Percentiles rank a stretch among this genome's conserved stretches.
Conservation (phyloP, 2,797 vertebrate genomes). For the Sparidentex hasta region DNA sequence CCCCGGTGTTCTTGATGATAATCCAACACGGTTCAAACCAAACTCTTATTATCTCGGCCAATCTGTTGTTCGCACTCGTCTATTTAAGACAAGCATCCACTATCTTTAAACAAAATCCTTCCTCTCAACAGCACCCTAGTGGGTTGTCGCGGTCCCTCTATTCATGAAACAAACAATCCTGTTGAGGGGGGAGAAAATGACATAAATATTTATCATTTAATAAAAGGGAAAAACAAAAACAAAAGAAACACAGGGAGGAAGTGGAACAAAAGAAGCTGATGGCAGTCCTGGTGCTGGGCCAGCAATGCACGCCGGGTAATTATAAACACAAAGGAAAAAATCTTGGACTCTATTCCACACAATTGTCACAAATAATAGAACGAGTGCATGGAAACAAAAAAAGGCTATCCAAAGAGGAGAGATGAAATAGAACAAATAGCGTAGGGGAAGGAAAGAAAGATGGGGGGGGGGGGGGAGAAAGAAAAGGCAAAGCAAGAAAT, state of each 20-base stretch:
- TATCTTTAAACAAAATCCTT: slow-evolving; percentile 80
- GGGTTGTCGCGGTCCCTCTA: slow-evolving; percentile 77
- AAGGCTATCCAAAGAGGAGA: slow-evolving; percentile 68
- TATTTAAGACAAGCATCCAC: slow-evolving; percentile 72
- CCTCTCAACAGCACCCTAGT: slow-evolving; percentile 79
- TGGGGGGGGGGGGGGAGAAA: slow-evolving; percentile 11
- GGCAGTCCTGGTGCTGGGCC: slow-evolving; percentile 85
- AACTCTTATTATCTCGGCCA: slow-evolving; percentile 71
- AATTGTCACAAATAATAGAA: slow-evolving; percentile 86
- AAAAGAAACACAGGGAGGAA: slow-evolving; percentile 86
- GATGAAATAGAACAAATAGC: slow-evolving; percentile 75
- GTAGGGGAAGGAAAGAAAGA: slow-evolving; percentile 52
- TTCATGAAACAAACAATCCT: slow-evolving; percentile 83
- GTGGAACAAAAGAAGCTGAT: slow-evolving; percentile 88
- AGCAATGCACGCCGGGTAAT: slow-evolving; percentile 86
- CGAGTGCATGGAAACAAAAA: slow-evolving; percentile 73
- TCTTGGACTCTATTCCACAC: slow-evolving; percentile 83
- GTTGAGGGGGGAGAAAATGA: slow-evolving; percentile 70
- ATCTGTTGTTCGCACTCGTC: slow-evolving; percentile 71
- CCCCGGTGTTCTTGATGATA: slow-evolving; percentile 47
- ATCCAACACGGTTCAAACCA: slow-evolving; percentile 55
- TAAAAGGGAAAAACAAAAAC: slow-evolving; percentile 86
- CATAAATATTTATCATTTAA: slow-evolving; percentile 88
- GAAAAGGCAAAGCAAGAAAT: slow-evolving; percentile 64
- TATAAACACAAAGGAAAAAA: slow-evolving; percentile 87